Evolutionary conservation across 2,797 vertebrate species (phyloP).

Genomic region (Buceros bicornis): DNA sequence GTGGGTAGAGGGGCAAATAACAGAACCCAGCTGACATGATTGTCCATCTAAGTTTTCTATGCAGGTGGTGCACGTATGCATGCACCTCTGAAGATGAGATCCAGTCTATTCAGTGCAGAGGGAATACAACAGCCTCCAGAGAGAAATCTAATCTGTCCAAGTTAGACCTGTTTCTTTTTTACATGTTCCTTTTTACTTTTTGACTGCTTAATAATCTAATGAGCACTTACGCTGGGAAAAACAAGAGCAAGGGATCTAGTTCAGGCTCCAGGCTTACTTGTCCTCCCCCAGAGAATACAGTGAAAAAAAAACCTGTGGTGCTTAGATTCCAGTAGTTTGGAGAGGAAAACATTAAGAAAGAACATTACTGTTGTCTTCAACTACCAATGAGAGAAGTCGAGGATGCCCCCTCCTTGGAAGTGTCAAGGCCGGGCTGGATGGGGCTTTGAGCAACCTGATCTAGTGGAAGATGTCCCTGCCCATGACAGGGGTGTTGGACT

Average conservation of each 20-base stretch:
- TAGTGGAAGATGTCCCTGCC: background rate
- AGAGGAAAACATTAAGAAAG: background rate
- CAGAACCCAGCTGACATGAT: background rate
- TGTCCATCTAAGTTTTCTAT: background rate
- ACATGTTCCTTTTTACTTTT: background rate
- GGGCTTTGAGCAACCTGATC: background rate
- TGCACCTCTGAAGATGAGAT: background rate
- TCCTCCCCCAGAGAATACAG: background rate
- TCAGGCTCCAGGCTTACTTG: background rate
- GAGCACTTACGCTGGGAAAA: background rate
- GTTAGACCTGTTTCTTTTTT: background rate
- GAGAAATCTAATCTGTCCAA: background rate
- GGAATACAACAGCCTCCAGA: background rate
- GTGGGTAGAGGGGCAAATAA: background rate
- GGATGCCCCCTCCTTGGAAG: background rate
- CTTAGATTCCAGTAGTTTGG: background rate
- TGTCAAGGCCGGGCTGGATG: background rate
- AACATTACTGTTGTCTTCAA: background rate
- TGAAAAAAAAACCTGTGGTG: background rate
- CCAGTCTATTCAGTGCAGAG: background rate
- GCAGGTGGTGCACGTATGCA: background rate
- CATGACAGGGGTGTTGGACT: background rate
- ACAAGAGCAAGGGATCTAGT: background rate
- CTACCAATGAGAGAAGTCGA: background rate
- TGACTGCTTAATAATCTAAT: background rate